Base-by-base conservation (phyloP, 2,888 invertebrate genomes). In the Diadromus collaris region DNA sequence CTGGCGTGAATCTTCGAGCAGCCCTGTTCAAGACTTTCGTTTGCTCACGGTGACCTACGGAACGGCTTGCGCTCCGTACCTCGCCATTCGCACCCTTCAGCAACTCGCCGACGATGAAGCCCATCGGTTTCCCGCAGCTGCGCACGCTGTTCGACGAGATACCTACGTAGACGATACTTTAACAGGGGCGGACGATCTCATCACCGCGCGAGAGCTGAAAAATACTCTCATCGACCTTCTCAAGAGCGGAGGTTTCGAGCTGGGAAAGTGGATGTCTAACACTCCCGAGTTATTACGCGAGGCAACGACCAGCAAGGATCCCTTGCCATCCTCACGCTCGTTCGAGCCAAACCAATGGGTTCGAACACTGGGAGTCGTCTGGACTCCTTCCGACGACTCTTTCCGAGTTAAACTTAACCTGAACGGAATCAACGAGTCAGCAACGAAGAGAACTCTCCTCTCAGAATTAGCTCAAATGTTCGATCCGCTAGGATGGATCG, bases 1-100 rank as follows among this genome's bases (percentile, higher is more conserved):
- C 2, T 68, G 41, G 38, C 41, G 56, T 4, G 67, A 21, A 13
- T 10, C 29, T 2, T 7, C 10, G 41, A 16, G 19, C 9, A 24
- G 2, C 13, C 29, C 44, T 6, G 6, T 56, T 0, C 46, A 27
- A 24, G 41, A 54, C 7, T 21, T 16, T 10, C 6, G 29, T 2
- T 56, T 56, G 13, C 16, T 13, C 9, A 54, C 67, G 6, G 56
- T 68, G 21, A 68, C 56, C 13, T 68, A 68, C 32, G 56, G 41
- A 7, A 6, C 32, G 3, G 32, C 32, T 0, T 32, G 32, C 32
- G 32, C 32, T 6, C 32, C 32, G 7, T 68, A 32, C 44, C 56
- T 68, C 16, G 67, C 56, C 6, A 68, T 56, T n/a, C 27, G 67
- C 32, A 41, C 21, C 16, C 56, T 68, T 13, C 38, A 56, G 5